Percentiles rank a stretch among this genome's conserved stretches.
Evolutionary conservation across 2,888 invertebrate genomes (phyloP).

Genomic region (Ophraella communa): DNA sequence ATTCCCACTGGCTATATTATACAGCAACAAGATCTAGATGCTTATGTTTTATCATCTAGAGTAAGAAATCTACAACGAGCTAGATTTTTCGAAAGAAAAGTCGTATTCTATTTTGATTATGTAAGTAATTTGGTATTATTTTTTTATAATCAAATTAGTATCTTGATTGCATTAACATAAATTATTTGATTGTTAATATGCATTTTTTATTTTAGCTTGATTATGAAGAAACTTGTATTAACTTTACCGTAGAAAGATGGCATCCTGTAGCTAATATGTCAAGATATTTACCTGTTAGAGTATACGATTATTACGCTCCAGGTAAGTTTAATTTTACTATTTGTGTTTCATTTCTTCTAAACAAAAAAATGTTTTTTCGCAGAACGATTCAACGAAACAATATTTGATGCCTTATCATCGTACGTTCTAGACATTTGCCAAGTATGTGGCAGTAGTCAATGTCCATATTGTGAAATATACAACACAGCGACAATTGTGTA

Average conservation of each 20-base stretch:
- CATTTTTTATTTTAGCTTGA: conserved; percentile 69
- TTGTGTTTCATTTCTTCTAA: not conserved
- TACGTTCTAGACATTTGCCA: conserved; percentile 91
- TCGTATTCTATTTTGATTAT: conserved; percentile 92
- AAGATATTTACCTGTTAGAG: conserved; percentile 83
- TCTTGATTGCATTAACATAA: too few species aligned
- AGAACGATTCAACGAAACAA: conserved; percentile 92
- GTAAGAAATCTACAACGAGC: conserved; percentile 87
- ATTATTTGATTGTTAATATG: not conserved
- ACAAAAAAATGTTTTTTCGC: conserved; percentile 50
- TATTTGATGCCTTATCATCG: conserved; percentile 86
- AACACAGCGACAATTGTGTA: conserved; percentile 65
- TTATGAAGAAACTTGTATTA: conserved; percentile 83
- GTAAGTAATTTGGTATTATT: conserved; percentile 67
- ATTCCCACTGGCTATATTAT: conserved; percentile 92
- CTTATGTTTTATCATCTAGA: conserved; percentile 79
- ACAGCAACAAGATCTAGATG: conserved; percentile 87
- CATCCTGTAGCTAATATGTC: conserved; percentile 97
- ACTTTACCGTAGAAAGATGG: conserved; percentile 94
- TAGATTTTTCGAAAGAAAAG: conserved; percentile 79
- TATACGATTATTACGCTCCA: conserved; percentile 96
- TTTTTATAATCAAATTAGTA: too few species aligned
- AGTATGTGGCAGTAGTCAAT: conserved; percentile 93
- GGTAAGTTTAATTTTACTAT: conserved; percentile 64
- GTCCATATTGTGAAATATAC: conserved; percentile 89